Conservation (phyloP, 2,888 invertebrate genomes). For the Tethea ocularis region DNA sequence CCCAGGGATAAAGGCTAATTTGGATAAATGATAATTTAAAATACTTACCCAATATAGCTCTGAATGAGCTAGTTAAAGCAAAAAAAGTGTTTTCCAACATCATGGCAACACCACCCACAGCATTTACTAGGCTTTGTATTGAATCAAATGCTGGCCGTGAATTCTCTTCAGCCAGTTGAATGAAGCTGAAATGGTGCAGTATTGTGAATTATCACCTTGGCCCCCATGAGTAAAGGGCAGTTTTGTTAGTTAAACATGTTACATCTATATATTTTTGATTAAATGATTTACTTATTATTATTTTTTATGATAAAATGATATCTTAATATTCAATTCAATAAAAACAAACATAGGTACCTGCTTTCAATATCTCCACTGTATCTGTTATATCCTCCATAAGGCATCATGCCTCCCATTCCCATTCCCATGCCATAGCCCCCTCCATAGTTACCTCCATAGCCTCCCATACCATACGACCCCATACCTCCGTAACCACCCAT, state of each 20-base stretch:
- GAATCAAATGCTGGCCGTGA: conserved; percentile 97
- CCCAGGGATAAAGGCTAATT: too few species aligned
- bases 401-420: conserved; percentile 47
- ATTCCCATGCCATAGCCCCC: conserved; percentile 41
- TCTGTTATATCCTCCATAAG: conserved; percentile 73
- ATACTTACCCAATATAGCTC: conserved; percentile 91
- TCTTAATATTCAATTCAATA: background rate
- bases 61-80: conserved; percentile 97
- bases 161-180: conserved; percentile 95
- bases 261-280: too few species aligned
- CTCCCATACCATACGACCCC: conserved; percentile 37
- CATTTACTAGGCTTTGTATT: conserved; percentile 95
- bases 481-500: conserved; percentile 36
- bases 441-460: conserved; percentile 30
- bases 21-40: background rate
- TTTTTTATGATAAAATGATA: background rate
- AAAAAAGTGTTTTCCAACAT: conserved; percentile 98
- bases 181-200: conserved; percentile 82
- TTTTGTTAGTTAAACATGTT: too few species aligned
- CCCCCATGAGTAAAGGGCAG: too few species aligned
- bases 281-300: too few species aligned
- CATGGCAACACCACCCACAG: conserved; percentile 96
- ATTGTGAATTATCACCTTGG: too few species aligned
- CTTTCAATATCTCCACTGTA: conserved; percentile 85
- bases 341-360: conserved; percentile 65